Evolutionary conservation across 2,888 invertebrate genomes (phyloP), one percentile per base, ranked within the genome.

Genomic region (Cerceris ruficornis): DNA sequence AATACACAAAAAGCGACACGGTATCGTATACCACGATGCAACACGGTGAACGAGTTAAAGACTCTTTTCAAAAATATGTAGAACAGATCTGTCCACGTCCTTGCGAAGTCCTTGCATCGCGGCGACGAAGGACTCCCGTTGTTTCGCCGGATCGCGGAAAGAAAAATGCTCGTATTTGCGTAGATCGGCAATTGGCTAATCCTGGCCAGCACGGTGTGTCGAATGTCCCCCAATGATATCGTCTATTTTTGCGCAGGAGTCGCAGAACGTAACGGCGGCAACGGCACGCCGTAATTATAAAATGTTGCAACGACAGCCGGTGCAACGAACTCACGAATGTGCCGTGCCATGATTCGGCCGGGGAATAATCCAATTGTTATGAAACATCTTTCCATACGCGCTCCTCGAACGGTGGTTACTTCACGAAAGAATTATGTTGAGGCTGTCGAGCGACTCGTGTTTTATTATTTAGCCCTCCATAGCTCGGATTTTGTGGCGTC

Each of bases 291-390:
- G 85, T 89, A 89, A 88, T 90, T 90, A 79, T 83, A 82, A 82
- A 86, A 86, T 90, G 89, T 90, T 85, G 90, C 89, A 90, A 90
- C 75, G 72, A 68, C 76, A 64, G 49, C 66, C 74, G 79, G 90
- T 88, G 86, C 90, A 90, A 88, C 85, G 90, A 90, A 90, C 90
- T 83, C 84, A 46, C 81, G 77, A 81, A 78, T 78, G 82, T 77
- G 80, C 66, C 54, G 77, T 73, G 77, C 70, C 66, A 73, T 70
- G 69, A 71, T 60, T 79, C 73, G 57, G 66, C 74, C 71, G 60
- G 64, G 62, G 71, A 66, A 77, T 77, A 83, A 71, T 77, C 81
- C 74, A 71, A 73, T 83, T 83, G 67, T 83, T 83, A 83, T 81
- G 83, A 77, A 83, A 83, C 70, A 62, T 79, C 78, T 70, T 75